Evolutionary conservation across 2,797 vertebrate species (phyloP), one percentile per base, ranked within the genome.

Genomic region (Coccyzus lansbergi): DNA sequence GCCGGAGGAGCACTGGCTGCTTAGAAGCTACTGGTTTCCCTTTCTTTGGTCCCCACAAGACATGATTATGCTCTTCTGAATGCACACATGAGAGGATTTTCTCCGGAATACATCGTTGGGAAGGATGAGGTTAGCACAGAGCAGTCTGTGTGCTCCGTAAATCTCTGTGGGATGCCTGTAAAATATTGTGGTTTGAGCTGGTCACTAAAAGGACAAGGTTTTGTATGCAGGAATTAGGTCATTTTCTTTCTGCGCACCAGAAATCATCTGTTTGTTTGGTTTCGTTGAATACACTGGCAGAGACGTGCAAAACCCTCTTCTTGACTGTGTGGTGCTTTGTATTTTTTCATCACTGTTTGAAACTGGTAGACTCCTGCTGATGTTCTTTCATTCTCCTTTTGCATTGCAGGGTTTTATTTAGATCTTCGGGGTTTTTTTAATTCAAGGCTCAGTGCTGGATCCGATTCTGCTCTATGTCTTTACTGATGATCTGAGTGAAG

Each of bases 371-470:
- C 8, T 29, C 0, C 0, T 4, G 24, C 9, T 55, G 38, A 13
- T 79, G 58, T 65, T 36, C 17, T 34, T 31, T 38, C 26, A 4
- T 22, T 51, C 21, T 29, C 33, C 53, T 69, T 63, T 16, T 29
- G 38, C 10, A 9, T 29, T 42, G 67, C 0, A 1, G 40, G 15
- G 7, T 49, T 90, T 75, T 71, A 21, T 58, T 70, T 0, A 1
- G 60, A 44, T 19, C 12, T 65, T 7, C n/a, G 19, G 60, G 38
- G 20, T 24, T 22, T 10, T 20, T n/a, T n/a, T n/a, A n/a, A n/a
- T n/a, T 12, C 46, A 22, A 48, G 20, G 21, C 22, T 48, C 21
- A 24, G 46, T 48, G 46, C 12, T 48, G 46, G 46, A 21, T 48
- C 46, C 21, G 24, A 21, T 48, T 48, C 46, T 48, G 46, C 12